Percentiles rank a stretch among this genome's conserved stretches.
These are phyloP conservation scores for Alca torda DNA, from an alignment of 2,797 vertebrate species.

Conservation along the genomic window DNA sequence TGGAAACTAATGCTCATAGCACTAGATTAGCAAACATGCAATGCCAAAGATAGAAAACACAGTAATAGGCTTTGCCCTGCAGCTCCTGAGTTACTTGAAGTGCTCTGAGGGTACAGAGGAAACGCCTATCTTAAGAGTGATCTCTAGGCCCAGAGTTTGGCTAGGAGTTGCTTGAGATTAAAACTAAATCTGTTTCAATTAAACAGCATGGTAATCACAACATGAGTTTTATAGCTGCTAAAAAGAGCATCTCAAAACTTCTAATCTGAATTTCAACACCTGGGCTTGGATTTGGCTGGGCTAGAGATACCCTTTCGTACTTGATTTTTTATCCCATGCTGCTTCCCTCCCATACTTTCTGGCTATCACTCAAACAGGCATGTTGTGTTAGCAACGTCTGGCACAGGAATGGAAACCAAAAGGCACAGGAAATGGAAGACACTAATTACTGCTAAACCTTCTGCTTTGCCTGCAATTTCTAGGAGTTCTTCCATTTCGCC, in stretches of 20 bases:
- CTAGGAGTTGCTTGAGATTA: not conserved
- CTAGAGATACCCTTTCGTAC: not conserved
- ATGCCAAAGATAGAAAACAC: slow-evolving; percentile 76
- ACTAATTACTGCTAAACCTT: not conserved
- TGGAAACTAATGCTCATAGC: slow-evolving; percentile 74
- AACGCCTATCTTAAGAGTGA: not conserved
- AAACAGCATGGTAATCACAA: not conserved
- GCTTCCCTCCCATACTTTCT: not conserved
- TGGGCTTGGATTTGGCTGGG: not conserved
- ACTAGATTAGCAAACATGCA: slow-evolving; percentile 76
- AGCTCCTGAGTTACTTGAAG: not conserved
- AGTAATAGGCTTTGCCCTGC: slow-evolving; percentile 80
- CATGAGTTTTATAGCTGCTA: not conserved
- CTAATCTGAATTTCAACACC: not conserved
- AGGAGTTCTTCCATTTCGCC: not conserved
- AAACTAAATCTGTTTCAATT: not conserved
- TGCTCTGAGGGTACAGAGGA: not conserved
- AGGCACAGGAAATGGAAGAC: not conserved
- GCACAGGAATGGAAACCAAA: not conserved
- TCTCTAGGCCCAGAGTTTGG: not conserved
- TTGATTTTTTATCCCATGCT: not conserved
- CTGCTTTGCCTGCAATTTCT: not conserved
- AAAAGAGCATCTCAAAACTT: not conserved
- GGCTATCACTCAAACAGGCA: not conserved
- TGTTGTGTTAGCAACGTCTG: accelerated